phyloP scores from a whole-genome alignment of 1,140 invertebrate species.

The Pomacea maculata region DNA sequence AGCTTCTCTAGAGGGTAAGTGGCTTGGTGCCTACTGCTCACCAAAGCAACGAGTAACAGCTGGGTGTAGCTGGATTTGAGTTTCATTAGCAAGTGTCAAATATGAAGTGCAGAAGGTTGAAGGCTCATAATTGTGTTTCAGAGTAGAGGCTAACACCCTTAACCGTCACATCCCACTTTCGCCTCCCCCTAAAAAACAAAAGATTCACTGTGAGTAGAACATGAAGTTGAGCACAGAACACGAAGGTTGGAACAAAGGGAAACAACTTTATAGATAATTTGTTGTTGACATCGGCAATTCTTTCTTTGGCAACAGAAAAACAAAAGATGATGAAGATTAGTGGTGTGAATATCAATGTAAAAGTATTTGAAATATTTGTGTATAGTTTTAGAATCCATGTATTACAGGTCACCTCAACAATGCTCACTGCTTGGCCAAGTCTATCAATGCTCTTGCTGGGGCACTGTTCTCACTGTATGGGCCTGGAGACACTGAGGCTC shows the following conservation, averaged over 20 bases:
- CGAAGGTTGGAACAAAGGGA: no score
- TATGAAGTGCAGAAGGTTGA: not conserved
- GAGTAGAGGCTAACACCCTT: not conserved
- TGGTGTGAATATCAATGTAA: no score
- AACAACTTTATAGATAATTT: no score
- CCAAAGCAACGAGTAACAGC: not conserved
- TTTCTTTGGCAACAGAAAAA: no score
- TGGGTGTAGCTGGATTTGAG: not conserved
- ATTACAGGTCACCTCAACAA: slow-evolving; percentile 88
- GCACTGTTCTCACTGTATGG: slow-evolving; percentile 96
- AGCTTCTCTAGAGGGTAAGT: slow-evolving; percentile 84
- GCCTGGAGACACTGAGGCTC: slow-evolving; percentile 93
- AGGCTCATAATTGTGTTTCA: not conserved
- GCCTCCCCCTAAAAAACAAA: no score
- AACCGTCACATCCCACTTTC: no score
- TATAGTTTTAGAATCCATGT: not conserved
- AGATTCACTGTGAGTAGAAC: no score
- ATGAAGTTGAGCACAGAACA: no score
- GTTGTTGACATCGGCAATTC: no score
- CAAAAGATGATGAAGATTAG: no score
- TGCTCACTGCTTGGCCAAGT: slow-evolving; percentile 92
- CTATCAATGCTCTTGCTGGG: slow-evolving; percentile 95
- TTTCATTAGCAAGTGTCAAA: not conserved
- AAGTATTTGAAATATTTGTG: no score
- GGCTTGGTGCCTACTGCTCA: not conserved